Evolutionary conservation across 2,797 vertebrate genomes (phyloP).

Genomic region (Danio choprae): DNA sequence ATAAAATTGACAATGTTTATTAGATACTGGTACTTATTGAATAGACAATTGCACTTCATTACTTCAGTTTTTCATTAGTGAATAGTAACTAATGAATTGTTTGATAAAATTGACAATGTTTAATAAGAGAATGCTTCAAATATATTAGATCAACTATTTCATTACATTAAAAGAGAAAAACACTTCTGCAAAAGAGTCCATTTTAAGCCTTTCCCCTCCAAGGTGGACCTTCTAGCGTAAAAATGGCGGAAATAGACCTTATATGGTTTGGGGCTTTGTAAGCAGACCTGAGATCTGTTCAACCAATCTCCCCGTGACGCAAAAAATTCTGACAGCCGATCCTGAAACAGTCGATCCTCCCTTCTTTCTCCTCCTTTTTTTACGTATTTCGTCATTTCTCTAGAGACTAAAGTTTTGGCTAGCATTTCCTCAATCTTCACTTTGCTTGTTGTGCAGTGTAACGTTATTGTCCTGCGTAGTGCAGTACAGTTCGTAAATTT

Average conservation of each 20-base stretch:
- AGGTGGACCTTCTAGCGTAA: neutral
- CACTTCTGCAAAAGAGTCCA: neutral
- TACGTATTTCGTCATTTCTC: constrained; percentile 10
- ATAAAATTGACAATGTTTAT: too few relatives aligned
- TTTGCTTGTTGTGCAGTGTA: neutral
- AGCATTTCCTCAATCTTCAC: constrained; percentile 45
- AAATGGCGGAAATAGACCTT: constrained; percentile 20
- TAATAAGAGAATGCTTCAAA: neutral
- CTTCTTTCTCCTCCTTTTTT: constrained; percentile 26
- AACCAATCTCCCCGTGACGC: too few relatives aligned
- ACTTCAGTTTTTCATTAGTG: too few relatives aligned
- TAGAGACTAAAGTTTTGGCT: constrained; percentile 5
- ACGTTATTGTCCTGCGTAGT: neutral
- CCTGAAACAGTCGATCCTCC: neutral
- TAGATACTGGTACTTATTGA: too few relatives aligned
- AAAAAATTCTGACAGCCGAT: neutral
- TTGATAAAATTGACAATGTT: too few relatives aligned
- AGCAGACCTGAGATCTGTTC: constrained; percentile 30
- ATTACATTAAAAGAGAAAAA: neutral
- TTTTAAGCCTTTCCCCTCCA: neutral
- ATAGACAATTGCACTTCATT: too few relatives aligned
- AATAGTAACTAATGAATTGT: too few relatives aligned
- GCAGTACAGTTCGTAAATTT: neutral
- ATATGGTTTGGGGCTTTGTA: constrained; percentile 7
- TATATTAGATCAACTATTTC: neutral